Evolutionary conservation across 2,113 vertebrate species (phyloP).

Genomic region (Emydura subglobosa): DNA sequence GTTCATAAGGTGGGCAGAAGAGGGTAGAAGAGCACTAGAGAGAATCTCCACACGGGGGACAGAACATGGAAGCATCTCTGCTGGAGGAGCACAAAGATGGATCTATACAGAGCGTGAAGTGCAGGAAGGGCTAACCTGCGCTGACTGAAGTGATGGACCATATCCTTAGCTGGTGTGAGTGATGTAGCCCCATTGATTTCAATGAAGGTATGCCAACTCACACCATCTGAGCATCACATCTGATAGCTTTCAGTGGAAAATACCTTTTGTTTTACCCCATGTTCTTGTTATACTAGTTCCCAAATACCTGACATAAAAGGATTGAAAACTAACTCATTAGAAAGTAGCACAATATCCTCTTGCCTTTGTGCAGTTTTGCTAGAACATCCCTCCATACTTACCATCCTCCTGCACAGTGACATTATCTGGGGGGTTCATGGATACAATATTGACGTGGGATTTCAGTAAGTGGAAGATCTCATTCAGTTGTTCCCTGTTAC

Average conservation of each 20-base stretch:
- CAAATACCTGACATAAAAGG: background rate
- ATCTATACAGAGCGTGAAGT: background rate
- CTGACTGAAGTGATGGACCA: background rate
- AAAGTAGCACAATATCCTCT: background rate
- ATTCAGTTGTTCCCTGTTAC: conserved; percentile 91
- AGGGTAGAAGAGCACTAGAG: background rate
- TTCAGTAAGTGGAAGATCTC: conserved; percentile 93
- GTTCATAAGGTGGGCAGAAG: background rate
- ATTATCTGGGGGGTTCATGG: conserved; percentile 86
- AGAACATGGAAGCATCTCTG: background rate
- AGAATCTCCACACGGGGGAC: background rate
- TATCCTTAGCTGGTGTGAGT: background rate
- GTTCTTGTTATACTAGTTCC: background rate
- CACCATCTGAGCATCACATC: background rate
- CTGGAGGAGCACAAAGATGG: background rate
- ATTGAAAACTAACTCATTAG: background rate
- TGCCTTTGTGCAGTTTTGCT: background rate
- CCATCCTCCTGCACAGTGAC: conserved; percentile 82
- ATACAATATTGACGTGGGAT: conserved; percentile 88
- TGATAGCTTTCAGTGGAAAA: background rate
- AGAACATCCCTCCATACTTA: conserved; percentile 61
- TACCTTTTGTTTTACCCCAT: background rate
- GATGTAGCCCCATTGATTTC: rapidly evolving
- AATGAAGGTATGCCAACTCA: background rate
- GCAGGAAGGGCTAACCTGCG: rapidly evolving